Conservation (phyloP, 1,140 invertebrate species). For the Bombus affinis region DNA sequence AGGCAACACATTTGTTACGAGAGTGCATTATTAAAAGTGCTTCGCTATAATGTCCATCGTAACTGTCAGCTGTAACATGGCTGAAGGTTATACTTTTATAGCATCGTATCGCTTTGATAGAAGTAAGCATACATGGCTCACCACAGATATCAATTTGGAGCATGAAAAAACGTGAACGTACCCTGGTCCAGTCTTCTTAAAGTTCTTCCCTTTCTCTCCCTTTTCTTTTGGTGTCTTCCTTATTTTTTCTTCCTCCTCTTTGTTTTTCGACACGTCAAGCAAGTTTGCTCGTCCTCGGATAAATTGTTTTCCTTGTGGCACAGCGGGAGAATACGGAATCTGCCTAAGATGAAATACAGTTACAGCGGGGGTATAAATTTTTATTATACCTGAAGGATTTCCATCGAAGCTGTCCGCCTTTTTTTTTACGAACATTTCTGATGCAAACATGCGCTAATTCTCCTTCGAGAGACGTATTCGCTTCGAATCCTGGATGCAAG, state of each 20-base stretch:
- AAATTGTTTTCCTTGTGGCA: slow-evolving; percentile 54
- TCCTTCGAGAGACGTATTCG: not conserved
- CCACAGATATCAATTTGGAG: slow-evolving; percentile 32
- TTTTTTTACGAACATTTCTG: not conserved
- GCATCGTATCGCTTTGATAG: slow-evolving; percentile 9
- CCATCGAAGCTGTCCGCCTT: not conserved
- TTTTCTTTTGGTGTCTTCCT: not conserved
- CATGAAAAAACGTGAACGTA: not conserved
- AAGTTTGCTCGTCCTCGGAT: slow-evolving; percentile 37
- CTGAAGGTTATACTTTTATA: slow-evolving; percentile 32
- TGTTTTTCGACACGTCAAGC: not conserved
- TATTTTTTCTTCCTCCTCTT: not conserved
- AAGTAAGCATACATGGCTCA: slow-evolving; percentile 32
- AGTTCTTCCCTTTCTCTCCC: not conserved
- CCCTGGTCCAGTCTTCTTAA: not conserved
- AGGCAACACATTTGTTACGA: not conserved
- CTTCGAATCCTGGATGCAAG: not conserved
- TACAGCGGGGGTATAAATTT: slow-evolving; percentile 41
- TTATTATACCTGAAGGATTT: slow-evolving; percentile 29
- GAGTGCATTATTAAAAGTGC: slow-evolving; percentile 10
- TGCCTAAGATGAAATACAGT: slow-evolving; percentile 48
- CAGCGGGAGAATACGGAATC: slow-evolving; percentile 49
- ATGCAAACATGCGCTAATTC: not conserved
- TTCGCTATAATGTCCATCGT: slow-evolving; percentile 40
- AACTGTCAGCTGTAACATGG: slow-evolving; percentile 32